Conservation (phyloP, 2,888 invertebrate genomes). For the Drosophila anceps region DNA sequence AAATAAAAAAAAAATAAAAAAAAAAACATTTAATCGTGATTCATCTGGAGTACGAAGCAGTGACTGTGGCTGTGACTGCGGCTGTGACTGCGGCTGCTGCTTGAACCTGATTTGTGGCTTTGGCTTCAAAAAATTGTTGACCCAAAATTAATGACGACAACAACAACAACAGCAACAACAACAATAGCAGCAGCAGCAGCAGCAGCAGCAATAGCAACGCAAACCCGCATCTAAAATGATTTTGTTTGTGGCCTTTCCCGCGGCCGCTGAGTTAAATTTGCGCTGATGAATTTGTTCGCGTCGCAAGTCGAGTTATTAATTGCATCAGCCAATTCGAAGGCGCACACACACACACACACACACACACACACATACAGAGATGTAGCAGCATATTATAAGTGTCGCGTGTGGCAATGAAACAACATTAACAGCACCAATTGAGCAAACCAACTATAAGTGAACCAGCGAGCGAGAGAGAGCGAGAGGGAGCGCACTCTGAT, state of each 20-base stretch:
- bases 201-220: not conserved
- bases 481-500: not conserved
- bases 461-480: not conserved
- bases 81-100: not conserved
- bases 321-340: slow-evolving; percentile 61
- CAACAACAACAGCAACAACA: slow-evolving; percentile 5
- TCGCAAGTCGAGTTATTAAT: slow-evolving; percentile 59
- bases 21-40: slow-evolving; percentile 9
- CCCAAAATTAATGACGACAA: not conserved
- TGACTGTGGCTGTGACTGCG: too few relatives aligned
- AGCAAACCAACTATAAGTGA: not conserved
- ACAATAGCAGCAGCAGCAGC: not conserved
- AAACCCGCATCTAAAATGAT: slow-evolving; percentile 8
- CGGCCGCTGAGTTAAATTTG: slow-evolving; percentile 24
- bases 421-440: slow-evolving; percentile 21
- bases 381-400: slow-evolving; percentile 8
- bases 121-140: not conserved
- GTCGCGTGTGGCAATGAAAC: slow-evolving; percentile 49
- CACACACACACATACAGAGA: not conserved
- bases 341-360: slow-evolving; percentile 10
- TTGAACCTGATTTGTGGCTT: slow-evolving; percentile 20
- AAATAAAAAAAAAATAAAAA: not conserved
- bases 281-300: slow-evolving; percentile 51
- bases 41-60: slow-evolving; percentile 8
- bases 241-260: slow-evolving; percentile 52